Evolutionary conservation across 2,797 vertebrate species (phyloP), one percentile per base, ranked within the genome.

Genomic region (Steatocranus sp.): DNA sequence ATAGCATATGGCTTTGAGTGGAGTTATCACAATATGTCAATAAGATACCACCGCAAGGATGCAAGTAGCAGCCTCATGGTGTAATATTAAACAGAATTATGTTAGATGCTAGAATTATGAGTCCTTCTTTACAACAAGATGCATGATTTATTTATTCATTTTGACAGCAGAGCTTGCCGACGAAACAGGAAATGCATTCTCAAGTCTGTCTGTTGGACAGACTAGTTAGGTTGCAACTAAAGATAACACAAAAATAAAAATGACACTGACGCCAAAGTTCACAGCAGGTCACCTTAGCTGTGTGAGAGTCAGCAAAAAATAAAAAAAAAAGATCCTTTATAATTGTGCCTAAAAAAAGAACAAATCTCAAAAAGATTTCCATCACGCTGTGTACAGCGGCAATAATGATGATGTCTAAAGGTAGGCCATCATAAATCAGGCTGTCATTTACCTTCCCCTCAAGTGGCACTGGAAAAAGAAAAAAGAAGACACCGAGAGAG

Each of bases 391-490:
- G 75, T 56, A 53, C 23, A 11, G 51, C 34, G 3, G 49, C 54
- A 78, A 66, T 68, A 84, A 88, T 83, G 81, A 82, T 78, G 75
- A 78, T 63, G 75, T 90, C 82, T 79, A 68, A 85, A 79, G 41
- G 87, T 80, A 79, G 83, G 84, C 76, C 14, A 1, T 83, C 76
- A 87, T 89, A 86, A 91, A 92, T 91, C 80, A 89, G 79, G 58
- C 76, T 83, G 84, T 90, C 88, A 78, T 90, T 89, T 91, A 87
- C 76, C 83, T 84, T 87, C 84, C 81, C 83, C 86, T 92, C 70
- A 78, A 89, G 91, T 61, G 79, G 85, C 78, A 86, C 43, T 46
- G 46, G 56, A 48, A 74, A 76, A 41, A 66, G n/a, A 15, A 68
- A 66, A 84, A 81, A 68, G n/a, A 86, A 78, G 36, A 87, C 76